A percentile compares a stretch with the other conserved stretches of the same genome.
phyloP scores from a whole-genome alignment of 2,797 vertebrate genomes.

The Pterois miles region DNA sequence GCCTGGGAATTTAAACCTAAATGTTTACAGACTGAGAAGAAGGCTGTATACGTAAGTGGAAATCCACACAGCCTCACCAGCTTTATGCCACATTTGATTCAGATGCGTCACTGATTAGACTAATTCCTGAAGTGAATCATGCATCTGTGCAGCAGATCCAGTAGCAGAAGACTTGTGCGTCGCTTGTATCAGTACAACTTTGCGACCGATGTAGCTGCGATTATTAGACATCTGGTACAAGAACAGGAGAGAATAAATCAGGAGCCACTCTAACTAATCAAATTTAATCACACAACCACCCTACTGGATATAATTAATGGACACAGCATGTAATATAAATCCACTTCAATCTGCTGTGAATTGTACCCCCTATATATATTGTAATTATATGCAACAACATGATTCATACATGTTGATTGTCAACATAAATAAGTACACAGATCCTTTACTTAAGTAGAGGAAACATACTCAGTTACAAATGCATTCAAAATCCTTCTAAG shows the following conservation, averaged over 20 bases:
- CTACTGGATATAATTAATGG: constrained; percentile 71
- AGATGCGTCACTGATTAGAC: constrained; percentile 47
- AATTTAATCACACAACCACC: constrained; percentile 71
- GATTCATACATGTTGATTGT: constrained; percentile 20
- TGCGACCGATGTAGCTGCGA: constrained; percentile 47
- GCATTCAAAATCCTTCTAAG: background rate
- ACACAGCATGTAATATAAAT: constrained; percentile 36
- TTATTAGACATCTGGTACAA: constrained; percentile 80
- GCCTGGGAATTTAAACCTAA: constrained; percentile 4
- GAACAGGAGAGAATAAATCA: constrained; percentile 71
- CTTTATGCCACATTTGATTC: constrained; percentile 33
- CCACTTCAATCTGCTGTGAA: constrained; percentile 40
- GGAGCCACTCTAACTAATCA: constrained; percentile 76
- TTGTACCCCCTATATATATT: constrained; percentile 38
- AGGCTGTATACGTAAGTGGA: background rate
- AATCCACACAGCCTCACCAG: background rate
- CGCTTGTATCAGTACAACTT: constrained; percentile 43
- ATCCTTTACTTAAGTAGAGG: background rate
- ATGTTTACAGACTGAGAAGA: background rate
- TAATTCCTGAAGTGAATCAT: constrained; percentile 57
- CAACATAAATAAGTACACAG: background rate
- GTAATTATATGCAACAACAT: constrained; percentile 48
- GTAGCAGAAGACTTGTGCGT: constrained; percentile 29
- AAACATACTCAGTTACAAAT: background rate
- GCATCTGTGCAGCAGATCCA: constrained; percentile 48